Evolutionary conservation across 1,140 invertebrate genomes (phyloP).

Genomic region (Planococcus citri): DNA sequence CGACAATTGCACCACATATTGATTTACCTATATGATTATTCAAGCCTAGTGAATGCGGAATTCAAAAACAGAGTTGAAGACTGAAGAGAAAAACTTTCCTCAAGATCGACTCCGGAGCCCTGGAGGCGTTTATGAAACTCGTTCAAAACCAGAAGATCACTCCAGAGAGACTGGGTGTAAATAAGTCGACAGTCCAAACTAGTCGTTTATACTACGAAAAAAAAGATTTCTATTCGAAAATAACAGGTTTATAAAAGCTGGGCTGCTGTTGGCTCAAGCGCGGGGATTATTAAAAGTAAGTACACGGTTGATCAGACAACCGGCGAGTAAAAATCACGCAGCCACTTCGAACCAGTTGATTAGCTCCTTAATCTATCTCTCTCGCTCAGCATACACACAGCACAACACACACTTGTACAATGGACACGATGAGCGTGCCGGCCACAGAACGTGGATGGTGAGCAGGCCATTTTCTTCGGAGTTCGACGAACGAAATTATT

Average conservation of each 20-base stretch:
- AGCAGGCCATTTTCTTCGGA: background rate
- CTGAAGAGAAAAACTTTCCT: background rate
- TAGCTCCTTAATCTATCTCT: background rate
- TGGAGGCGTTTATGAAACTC: background rate
- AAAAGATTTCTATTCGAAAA: constrained; percentile 4
- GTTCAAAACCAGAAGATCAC: constrained; percentile 1
- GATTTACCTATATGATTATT: too few species aligned
- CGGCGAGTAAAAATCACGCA: background rate
- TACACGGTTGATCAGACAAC: background rate
- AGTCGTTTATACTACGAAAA: background rate
- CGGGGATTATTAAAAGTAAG: background rate
- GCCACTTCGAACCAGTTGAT: background rate
- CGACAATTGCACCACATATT: background rate
- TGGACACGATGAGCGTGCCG: background rate
- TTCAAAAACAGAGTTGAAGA: too few species aligned
- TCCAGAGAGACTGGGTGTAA: background rate
- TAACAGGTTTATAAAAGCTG: background rate
- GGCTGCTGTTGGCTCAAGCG: background rate
- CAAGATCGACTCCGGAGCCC: background rate
- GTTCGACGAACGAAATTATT: background rate
- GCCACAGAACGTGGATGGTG: background rate
- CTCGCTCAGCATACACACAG: background rate
- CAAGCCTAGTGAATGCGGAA: too few species aligned
- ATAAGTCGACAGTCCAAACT: background rate
- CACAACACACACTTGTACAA: too few species aligned